Evolutionary conservation across 2,888 invertebrate genomes (phyloP).

Genomic region (Maniola hyperantus): DNA sequence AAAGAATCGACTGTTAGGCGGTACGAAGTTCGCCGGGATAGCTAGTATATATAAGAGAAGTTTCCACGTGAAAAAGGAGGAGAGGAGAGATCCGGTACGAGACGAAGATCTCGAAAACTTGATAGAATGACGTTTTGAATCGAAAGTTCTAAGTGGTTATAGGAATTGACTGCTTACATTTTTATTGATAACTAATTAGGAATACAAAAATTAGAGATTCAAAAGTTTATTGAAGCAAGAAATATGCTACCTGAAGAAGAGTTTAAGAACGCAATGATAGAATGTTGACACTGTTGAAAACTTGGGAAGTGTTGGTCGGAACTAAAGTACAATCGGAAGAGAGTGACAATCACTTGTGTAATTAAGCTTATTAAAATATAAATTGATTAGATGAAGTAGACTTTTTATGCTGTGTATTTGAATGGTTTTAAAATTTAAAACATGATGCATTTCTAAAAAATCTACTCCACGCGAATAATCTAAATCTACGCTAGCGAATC

Average conservation of each 20-base stretch:
- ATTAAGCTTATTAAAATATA: neutral
- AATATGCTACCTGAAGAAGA: neutral
- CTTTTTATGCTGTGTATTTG: no score
- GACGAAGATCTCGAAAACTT: neutral
- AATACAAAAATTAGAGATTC: neutral
- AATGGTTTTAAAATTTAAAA: no score
- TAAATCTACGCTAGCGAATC: no score
- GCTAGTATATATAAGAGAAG: no score
- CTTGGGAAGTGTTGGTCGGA: slow-evolving; percentile 54
- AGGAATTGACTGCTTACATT: no score
- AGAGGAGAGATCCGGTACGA: neutral
- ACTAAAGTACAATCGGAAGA: slow-evolving; percentile 13
- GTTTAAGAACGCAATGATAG: neutral
- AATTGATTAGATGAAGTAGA: neutral
- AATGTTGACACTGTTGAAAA: slow-evolving; percentile 62
- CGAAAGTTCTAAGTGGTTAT: no score
- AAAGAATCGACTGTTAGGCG: no score
- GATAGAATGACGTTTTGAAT: neutral
- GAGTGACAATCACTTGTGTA: slow-evolving; percentile 17
- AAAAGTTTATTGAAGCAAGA: neutral
- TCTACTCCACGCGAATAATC: no score
- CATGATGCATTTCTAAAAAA: no score
- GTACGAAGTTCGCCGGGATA: no score
- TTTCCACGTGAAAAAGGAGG: neutral
- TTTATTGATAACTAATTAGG: no score